A percentile compares a stretch with the other conserved stretches of the same genome.
phyloP scores from a whole-genome alignment of 1,140 invertebrate species.

The Choristoneura fumiferana region DNA sequence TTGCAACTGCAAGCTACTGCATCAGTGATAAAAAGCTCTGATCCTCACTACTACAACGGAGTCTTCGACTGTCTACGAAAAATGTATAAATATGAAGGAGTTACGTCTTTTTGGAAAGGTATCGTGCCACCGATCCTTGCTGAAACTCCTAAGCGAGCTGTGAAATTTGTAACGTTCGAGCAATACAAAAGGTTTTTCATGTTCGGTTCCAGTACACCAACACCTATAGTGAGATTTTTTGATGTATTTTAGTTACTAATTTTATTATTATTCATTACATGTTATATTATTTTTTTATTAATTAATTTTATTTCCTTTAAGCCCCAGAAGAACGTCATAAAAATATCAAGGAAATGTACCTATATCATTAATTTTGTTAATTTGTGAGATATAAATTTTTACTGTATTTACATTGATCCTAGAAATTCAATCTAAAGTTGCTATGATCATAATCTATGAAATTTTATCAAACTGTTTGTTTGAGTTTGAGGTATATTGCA shows the following conservation, averaged over 20 bases:
- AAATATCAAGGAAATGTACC: too few species aligned
- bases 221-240: constrained; percentile 82
- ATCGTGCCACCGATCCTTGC: constrained; percentile 94
- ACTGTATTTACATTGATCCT: too few species aligned
- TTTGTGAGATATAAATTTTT: too few species aligned
- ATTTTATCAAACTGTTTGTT: too few species aligned
- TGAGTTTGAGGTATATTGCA: not conserved
- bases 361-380: too few species aligned
- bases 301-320: too few species aligned
- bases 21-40: constrained; percentile 61
- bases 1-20: constrained; percentile 63
- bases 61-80: constrained; percentile 92
- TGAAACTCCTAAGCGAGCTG: constrained; percentile 96
- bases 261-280: too few species aligned
- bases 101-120: constrained; percentile 93
- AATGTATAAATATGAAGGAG: constrained; percentile 91
- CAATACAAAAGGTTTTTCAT: constrained; percentile 93
- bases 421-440: too few species aligned
- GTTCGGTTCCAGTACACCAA: constrained; percentile 85
- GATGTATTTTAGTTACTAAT: constrained; percentile 29
- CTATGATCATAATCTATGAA: too few species aligned
- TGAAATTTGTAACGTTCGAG: constrained; percentile 96
- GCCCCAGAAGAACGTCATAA: too few species aligned
- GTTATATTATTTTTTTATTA: too few species aligned
- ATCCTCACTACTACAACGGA: constrained; percentile 86